Evolutionary conservation across 2,797 vertebrate species (phyloP).

Genomic region (Phataginus tricuspis): DNA sequence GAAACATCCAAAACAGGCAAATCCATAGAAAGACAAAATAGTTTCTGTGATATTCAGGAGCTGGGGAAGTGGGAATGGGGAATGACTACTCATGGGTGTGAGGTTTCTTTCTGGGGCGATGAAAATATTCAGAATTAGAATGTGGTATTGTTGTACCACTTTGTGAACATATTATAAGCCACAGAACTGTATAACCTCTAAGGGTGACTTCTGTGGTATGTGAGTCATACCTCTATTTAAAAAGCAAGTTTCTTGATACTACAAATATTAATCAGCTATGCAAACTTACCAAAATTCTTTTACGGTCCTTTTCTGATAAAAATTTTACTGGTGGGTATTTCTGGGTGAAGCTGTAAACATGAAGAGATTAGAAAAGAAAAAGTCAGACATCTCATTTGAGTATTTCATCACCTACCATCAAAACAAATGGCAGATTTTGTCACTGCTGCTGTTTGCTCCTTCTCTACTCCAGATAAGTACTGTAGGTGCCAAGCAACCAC

Average conservation of each 20-base stretch:
- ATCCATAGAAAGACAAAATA: not conserved
- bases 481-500: not conserved
- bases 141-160: not conserved
- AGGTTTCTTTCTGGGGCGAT: not conserved
- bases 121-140: not conserved
- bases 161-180: not conserved
- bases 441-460: not conserved
- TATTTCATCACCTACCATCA: not conserved
- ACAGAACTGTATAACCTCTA: not conserved
- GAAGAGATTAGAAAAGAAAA: conserved; percentile 36
- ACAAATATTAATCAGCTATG: conserved; percentile 15
- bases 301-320: conserved; percentile 98
- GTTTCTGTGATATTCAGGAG: not conserved
- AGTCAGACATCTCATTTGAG: not conserved
- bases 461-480: not conserved
- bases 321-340: conserved; percentile 99
- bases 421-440: not conserved
- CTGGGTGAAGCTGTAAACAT: conserved; percentile 92
- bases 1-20: not conserved
- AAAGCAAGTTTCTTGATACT: not conserved
- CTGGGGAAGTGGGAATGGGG: no score
- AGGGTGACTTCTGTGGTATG: not conserved
- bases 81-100: not conserved
- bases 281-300: conserved; percentile 96
- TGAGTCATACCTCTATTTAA: not conserved